Evolutionary conservation across 2,113 vertebrate genomes (phyloP).

Genomic region (Pardalotus punctatus): DNA sequence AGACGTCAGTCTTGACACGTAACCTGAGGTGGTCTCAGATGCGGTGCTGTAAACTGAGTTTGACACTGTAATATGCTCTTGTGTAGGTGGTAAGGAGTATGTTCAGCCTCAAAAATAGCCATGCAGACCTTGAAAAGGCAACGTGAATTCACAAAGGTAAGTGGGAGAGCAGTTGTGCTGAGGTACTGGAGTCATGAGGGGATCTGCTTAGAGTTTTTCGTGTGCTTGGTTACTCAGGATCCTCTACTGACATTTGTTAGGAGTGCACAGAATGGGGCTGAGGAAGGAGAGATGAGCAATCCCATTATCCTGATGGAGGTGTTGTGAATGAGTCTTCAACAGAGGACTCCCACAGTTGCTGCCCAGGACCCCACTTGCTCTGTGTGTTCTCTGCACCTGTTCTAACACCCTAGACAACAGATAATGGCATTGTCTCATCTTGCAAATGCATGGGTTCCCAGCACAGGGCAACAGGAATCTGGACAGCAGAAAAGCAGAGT

Average conservation of each 20-base stretch:
- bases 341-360: neutral
- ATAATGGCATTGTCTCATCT: neutral
- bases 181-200: neutral
- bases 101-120: neutral
- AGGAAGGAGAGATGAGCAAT: neutral
- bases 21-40: neutral
- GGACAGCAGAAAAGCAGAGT: neutral
- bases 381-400: neutral
- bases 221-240: neutral
- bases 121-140: neutral
- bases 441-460: neutral
- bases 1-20: neutral
- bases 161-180: neutral
- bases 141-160: neutral
- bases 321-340: neutral
- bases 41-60: neutral
- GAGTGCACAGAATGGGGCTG: rapidly evolving
- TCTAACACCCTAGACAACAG: neutral
- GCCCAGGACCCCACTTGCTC: neutral
- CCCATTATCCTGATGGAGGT: neutral
- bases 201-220: neutral
- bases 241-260: neutral
- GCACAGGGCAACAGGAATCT: neutral
- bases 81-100: neutral
- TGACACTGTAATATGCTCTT: neutral